Evolutionary conservation across 2,113 vertebrate genomes (phyloP).

Genomic region (Salminus brasiliensis): DNA sequence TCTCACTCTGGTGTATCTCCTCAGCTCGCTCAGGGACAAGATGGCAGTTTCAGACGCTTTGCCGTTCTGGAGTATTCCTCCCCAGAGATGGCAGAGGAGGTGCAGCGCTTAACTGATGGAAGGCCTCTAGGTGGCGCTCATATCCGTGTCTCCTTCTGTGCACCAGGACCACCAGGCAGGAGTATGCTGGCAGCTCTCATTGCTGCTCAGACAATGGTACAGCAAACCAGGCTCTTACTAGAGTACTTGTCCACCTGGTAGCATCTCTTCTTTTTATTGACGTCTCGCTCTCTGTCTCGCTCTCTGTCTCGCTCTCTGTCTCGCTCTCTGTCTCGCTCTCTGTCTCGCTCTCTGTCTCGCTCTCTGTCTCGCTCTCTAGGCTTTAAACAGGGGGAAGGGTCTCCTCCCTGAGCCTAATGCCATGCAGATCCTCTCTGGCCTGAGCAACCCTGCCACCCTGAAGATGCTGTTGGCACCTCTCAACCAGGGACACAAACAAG

Average conservation of each 20-base stretch:
- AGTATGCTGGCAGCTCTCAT: slow-evolving; percentile 92
- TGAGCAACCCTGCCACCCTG: slow-evolving; percentile 86
- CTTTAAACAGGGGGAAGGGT: slow-evolving; percentile 89
- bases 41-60: slow-evolving; percentile 88
- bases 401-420: slow-evolving; percentile 89
- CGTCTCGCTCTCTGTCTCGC: too few species aligned
- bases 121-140: slow-evolving; percentile 75
- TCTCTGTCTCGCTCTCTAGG: slow-evolving; percentile 73
- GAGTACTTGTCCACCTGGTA: background rate
- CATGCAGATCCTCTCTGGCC: slow-evolving; percentile 86
- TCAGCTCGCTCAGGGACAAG: slow-evolving; percentile 90
- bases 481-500: slow-evolving; percentile 85
- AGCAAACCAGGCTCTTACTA: background rate
- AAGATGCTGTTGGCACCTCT: slow-evolving; percentile 88
- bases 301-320: too few species aligned
- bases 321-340: too few species aligned
- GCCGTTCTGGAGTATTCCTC: slow-evolving; percentile 86
- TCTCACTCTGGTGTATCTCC: background rate
- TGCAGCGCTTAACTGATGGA: slow-evolving; percentile 77
- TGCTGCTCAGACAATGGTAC: slow-evolving; percentile 90
- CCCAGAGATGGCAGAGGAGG: slow-evolving; percentile 80
- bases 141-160: slow-evolving; percentile 89
- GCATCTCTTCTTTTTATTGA: background rate
- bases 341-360: too few species aligned
- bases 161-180: slow-evolving; percentile 88